phyloP scores from a whole-genome alignment of 2,888 invertebrate genomes.

The Cephus sareptanus region DNA sequence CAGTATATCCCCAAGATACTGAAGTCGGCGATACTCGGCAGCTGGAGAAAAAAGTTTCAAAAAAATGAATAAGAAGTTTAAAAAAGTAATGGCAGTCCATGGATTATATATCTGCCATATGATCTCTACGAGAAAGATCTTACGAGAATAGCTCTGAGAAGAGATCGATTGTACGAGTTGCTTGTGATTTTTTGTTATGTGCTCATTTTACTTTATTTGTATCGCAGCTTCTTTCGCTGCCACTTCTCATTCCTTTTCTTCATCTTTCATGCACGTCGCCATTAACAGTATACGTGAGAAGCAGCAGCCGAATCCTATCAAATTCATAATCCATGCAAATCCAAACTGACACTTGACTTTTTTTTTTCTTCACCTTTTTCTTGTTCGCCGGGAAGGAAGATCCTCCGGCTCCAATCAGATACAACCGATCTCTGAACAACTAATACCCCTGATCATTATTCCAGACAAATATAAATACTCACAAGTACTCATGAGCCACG shows the following conservation, averaged over 20 bases:
- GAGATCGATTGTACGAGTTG: neutral
- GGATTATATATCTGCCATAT: neutral
- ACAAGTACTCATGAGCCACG: neutral
- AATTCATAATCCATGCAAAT: slow-evolving; percentile 39
- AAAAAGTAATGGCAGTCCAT: neutral
- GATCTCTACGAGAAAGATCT: neutral
- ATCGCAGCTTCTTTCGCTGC: neutral
- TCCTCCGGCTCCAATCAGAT: neutral
- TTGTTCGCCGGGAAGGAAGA: neutral
- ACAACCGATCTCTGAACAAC: neutral
- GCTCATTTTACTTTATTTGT: neutral
- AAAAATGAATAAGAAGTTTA: neutral
- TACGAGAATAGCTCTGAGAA: neutral
- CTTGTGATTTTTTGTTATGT: neutral
- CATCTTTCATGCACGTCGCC: neutral
- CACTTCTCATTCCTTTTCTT: neutral
- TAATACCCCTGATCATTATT: neutral
- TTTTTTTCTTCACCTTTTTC: neutral
- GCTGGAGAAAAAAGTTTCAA: neutral
- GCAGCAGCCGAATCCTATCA: slow-evolving; percentile 22
- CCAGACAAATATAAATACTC: neutral
- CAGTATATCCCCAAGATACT: neutral
- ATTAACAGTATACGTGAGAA: neutral
- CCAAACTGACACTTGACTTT: slow-evolving; percentile 25
- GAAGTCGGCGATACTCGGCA: neutral